These are phyloP conservation scores for Rhyacophila evoluta DNA, from an alignment of 2,888 invertebrate species.

Conservation along the genomic window DNA sequence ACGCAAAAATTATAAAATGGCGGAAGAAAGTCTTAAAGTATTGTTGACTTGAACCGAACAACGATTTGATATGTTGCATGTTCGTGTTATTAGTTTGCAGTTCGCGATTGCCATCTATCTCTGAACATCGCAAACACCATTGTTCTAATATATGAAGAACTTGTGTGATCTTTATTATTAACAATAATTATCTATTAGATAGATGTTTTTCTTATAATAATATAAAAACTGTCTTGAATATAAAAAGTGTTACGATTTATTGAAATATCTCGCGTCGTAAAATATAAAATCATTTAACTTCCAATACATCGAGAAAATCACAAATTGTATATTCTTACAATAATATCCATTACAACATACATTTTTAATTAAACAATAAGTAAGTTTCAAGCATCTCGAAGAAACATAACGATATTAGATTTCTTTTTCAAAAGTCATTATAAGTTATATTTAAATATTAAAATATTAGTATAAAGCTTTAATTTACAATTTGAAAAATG, in stretches of 20 bases:
- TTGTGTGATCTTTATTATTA: not conserved
- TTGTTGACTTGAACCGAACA: not conserved
- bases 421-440: no score
- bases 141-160: not conserved
- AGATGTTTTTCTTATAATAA: no score
- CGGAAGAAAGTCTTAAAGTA: not conserved
- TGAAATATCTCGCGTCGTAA: not conserved
- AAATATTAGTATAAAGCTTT: no score
- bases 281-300: not conserved
- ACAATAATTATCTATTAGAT: not conserved
- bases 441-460: no score
- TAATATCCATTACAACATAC: no score
- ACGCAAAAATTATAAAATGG: not conserved
- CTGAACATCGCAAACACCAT: not conserved
- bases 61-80: not conserved
- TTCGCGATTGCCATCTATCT: not conserved
- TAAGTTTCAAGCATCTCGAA: no score
- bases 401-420: no score
- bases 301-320: not conserved
- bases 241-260: not conserved
- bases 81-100: not conserved
- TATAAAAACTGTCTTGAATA: not conserved
- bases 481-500: no score
- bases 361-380: no score
- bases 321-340: no score